phyloP scores from a whole-genome alignment of 2,113 vertebrate species.

The Tachysurus vachellii region DNA sequence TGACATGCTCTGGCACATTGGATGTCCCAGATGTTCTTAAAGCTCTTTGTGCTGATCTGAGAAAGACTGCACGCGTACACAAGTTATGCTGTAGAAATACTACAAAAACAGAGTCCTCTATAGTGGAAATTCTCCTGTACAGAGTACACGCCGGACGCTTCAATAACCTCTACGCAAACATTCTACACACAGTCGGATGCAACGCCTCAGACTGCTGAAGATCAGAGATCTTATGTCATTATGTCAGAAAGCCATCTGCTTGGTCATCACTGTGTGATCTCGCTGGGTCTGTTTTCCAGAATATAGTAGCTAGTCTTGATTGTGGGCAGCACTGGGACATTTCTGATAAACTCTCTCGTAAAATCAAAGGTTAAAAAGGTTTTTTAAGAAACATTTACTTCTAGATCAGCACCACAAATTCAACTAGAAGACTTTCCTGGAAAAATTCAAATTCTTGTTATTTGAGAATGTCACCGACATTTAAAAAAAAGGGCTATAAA shows the following conservation, averaged over 20 bases:
- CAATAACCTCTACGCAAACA: conserved; percentile 22
- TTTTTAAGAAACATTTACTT: not conserved
- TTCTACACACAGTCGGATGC: conserved; percentile 32
- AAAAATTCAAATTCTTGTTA: conserved; percentile 58
- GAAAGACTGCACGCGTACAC: not conserved
- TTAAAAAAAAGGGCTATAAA: conserved; percentile 55
- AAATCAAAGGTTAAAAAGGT: not conserved
- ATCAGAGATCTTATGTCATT: conserved; percentile 55
- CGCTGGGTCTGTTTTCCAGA: conserved; percentile 52
- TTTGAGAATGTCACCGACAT: conserved; percentile 65
- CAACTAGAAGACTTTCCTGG: not conserved
- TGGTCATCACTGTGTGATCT: conserved; percentile 29
- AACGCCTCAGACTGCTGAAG: conserved; percentile 43
- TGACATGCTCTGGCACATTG: conserved; percentile 33
- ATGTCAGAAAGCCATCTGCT: conserved; percentile 54
- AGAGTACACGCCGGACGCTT: conserved; percentile 22
- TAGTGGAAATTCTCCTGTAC: not conserved
- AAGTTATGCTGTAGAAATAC: conserved; percentile 24
- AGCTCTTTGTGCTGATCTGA: conserved; percentile 35
- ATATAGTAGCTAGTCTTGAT: conserved; percentile 32
- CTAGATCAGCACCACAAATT: conserved; percentile 38
- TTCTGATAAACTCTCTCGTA: conserved; percentile 7
- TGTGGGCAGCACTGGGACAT: conserved; percentile 44
- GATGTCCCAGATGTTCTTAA: conserved; percentile 28
- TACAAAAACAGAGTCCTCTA: conserved; percentile 5